Percentiles rank a stretch among this genome's conserved stretches.
phyloP scores from a whole-genome alignment of 2,888 invertebrate genomes.

The Carabus problematicus region DNA sequence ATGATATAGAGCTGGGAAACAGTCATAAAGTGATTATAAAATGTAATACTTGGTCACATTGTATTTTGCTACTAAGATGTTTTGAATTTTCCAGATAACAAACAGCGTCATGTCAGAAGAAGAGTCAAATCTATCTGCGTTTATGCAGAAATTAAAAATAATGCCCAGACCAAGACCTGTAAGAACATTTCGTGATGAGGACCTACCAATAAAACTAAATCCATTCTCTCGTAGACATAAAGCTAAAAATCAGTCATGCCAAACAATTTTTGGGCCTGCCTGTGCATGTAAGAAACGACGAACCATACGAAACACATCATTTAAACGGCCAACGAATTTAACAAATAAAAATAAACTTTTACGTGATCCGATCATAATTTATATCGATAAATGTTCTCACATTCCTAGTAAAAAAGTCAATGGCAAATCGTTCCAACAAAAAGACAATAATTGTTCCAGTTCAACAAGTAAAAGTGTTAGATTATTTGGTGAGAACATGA shows the following conservation, averaged over 20 bases:
- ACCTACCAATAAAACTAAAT: conserved; percentile 44
- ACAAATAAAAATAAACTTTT: conserved; percentile 60
- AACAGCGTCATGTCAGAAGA: conserved; percentile 54
- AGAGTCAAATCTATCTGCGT: conserved; percentile 54
- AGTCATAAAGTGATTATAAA: too few species aligned
- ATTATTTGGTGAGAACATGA: conserved; percentile 53
- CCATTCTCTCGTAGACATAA: conserved; percentile 38
- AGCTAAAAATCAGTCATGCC: conserved; percentile 56
- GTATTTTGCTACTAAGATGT: not conserved
- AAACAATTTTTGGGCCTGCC: conserved; percentile 53
- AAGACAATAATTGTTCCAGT: conserved; percentile 44
- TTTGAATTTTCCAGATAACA: conserved; percentile 29
- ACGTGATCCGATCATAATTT: conserved; percentile 65
- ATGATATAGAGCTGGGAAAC: too few species aligned
- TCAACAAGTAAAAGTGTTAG: conserved; percentile 47
- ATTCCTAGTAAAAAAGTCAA: conserved; percentile 37
- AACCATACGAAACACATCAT: conserved; percentile 52
- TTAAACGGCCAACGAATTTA: conserved; percentile 57
- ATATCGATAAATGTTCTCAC: conserved; percentile 56
- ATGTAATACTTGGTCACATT: not conserved
- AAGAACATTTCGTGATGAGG: conserved; percentile 41
- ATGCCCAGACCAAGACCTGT: conserved; percentile 46
- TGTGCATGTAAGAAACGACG: conserved; percentile 52
- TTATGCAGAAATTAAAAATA: conserved; percentile 57
- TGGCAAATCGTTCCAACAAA: conserved; percentile 9